Evolutionary conservation across 2,797 vertebrate species (phyloP).

Genomic region (Oreochromis grahami): DNA sequence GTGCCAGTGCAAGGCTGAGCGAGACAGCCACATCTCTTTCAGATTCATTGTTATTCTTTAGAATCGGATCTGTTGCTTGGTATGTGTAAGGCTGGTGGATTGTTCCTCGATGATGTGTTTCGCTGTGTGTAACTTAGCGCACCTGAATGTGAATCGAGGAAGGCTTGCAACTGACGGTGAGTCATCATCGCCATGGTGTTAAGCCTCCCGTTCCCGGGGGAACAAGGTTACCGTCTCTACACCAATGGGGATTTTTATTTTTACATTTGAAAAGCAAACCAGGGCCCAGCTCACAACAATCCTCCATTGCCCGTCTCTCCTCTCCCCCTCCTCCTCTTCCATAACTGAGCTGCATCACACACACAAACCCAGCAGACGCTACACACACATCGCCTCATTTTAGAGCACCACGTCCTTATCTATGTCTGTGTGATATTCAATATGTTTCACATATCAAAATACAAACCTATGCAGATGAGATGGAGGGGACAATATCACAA

Average conservation of each 20-base stretch:
- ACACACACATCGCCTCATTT: slow-evolving; percentile 46
- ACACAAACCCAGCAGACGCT: slow-evolving; percentile 3
- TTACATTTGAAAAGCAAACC: slow-evolving; percentile 73
- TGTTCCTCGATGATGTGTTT: slow-evolving; percentile 10
- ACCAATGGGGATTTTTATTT: slow-evolving; percentile 68
- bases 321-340: slow-evolving; percentile 11
- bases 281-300: slow-evolving; percentile 51
- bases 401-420: slow-evolving; percentile 60
- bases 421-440: slow-evolving; percentile 62
- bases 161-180: slow-evolving; percentile 53
- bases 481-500: slow-evolving; percentile 48
- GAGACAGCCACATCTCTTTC: not conserved
- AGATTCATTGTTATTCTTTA: slow-evolving; percentile 2
- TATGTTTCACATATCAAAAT: slow-evolving; percentile 66
- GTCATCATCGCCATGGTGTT: slow-evolving; percentile 69
- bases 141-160: slow-evolving; percentile 60
- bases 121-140: slow-evolving; percentile 19
- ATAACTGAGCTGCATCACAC: slow-evolving; percentile 33
- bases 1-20: not conserved
- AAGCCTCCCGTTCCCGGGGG: slow-evolving; percentile 63
- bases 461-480: slow-evolving; percentile 67
- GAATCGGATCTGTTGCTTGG: slow-evolving; percentile 6
- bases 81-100: not conserved
- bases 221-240: slow-evolving; percentile 63
- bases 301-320: slow-evolving; percentile 30